Percentiles rank a stretch among this genome's conserved stretches.
These are phyloP conservation scores for Indicator maculatus DNA, from an alignment of 2,113 vertebrate genomes.

Conservation along the genomic window DNA sequence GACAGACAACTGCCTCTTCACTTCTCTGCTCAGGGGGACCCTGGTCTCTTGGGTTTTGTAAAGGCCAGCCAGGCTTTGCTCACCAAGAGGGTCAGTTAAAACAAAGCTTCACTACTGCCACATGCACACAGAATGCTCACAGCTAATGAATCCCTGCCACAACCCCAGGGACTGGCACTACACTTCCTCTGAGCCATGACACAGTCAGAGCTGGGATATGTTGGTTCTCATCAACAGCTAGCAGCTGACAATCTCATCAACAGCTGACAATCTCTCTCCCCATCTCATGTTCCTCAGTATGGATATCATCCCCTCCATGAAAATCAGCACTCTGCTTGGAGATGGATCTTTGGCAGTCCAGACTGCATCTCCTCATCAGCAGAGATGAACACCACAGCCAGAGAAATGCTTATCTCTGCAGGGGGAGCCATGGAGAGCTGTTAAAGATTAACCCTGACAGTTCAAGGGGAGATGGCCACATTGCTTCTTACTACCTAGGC, in stretches of 20 bases:
- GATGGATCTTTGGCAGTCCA: not conserved
- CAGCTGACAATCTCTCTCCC: not conserved
- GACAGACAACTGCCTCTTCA: not conserved
- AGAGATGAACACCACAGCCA: not conserved
- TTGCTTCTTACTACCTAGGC: not conserved
- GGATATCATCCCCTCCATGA: not conserved
- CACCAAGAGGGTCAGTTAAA: not conserved
- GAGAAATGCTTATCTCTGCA: not conserved
- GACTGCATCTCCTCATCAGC: not conserved
- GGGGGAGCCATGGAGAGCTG: not conserved
- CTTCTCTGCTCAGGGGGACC: not conserved
- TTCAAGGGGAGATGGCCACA: not conserved
- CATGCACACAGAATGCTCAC: rapidly evolving
- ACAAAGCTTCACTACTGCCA: not conserved
- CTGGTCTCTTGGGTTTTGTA: not conserved
- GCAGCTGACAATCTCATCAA: not conserved
- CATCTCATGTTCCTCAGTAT: not conserved
- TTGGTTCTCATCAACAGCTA: not conserved
- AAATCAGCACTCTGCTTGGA: not conserved
- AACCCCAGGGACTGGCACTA: not conserved
- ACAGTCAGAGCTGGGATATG: not conserved
- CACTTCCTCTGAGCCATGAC: not conserved
- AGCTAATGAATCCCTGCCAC: not conserved
- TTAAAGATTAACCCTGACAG: not conserved
- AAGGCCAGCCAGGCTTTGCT: not conserved